Conservation (phyloP, 1,140 invertebrate genomes). For the Drosophila truncata region DNA sequence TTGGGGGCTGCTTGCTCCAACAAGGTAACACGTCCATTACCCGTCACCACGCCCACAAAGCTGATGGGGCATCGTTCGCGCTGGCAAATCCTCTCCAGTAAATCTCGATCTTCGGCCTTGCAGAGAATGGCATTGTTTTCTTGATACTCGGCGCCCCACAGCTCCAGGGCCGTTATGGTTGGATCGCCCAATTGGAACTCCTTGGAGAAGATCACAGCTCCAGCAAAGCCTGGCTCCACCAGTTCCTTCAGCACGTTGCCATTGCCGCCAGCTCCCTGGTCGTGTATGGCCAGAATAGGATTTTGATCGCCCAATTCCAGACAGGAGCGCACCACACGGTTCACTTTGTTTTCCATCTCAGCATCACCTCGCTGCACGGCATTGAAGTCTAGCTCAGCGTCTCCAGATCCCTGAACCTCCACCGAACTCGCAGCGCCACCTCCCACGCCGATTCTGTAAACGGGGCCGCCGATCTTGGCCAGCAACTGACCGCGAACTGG, state of each 20-base stretch:
- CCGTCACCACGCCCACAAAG: slow-evolving; percentile 97
- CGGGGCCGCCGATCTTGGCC: slow-evolving; percentile 98
- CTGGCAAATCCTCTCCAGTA: slow-evolving; percentile 90
- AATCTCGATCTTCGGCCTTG: slow-evolving; percentile 87
- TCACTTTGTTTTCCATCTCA: slow-evolving; percentile 99
- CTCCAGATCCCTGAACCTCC: slow-evolving; percentile 95
- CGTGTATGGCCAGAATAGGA: slow-evolving; percentile 92
- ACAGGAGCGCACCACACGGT: slow-evolving; percentile 96
- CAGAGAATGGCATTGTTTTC: slow-evolving; percentile 97
- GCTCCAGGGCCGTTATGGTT: slow-evolving; percentile 95
- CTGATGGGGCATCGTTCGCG: slow-evolving; percentile 97
- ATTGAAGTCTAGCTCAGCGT: slow-evolving; percentile 95
- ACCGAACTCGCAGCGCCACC: slow-evolving; percentile 98
- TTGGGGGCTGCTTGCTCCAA: slow-evolving; percentile 87
- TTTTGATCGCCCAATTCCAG: slow-evolving; percentile 93
- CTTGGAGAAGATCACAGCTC: slow-evolving; percentile 95
- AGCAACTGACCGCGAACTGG: slow-evolving; percentile 89
- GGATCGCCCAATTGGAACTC: slow-evolving; percentile 97
- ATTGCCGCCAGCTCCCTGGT: slow-evolving; percentile 97
- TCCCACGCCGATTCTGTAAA: slow-evolving; percentile 98
- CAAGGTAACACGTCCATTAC: slow-evolving; percentile 92
- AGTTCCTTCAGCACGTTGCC: slow-evolving; percentile 99
- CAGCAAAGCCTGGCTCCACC: slow-evolving; percentile 92
- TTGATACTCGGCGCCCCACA: slow-evolving; percentile 99
- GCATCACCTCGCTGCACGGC: slow-evolving; percentile 99